Evolutionary conservation across 2,797 vertebrate genomes (phyloP).

Genomic region (Clarias fuscus): DNA sequence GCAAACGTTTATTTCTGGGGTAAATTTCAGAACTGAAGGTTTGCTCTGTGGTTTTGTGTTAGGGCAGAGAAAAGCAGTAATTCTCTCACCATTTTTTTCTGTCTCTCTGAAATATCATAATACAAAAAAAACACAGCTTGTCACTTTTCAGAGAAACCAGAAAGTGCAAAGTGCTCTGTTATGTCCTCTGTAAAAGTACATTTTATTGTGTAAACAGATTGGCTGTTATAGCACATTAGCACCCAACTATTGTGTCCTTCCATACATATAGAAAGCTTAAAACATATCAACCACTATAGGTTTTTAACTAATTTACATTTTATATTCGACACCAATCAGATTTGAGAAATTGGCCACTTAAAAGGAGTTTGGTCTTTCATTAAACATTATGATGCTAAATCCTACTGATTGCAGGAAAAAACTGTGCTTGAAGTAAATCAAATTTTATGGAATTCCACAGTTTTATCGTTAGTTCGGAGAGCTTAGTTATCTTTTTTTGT

Average conservation of each 20-base stretch:
- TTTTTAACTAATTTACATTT: background rate
- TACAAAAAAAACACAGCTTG: background rate
- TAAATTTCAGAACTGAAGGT: too few species aligned
- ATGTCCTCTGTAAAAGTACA: background rate
- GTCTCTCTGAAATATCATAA: background rate
- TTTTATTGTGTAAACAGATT: background rate
- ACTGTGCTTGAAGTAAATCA: background rate
- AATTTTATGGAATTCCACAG: background rate
- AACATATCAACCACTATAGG: background rate
- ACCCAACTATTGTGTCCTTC: background rate
- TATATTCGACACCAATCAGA: background rate
- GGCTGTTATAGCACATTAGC: background rate
- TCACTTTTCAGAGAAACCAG: background rate
- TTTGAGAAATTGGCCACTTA: background rate
- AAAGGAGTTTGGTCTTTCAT: background rate
- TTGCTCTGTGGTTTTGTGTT: too few species aligned
- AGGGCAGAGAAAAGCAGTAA: background rate
- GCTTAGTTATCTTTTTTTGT: background rate
- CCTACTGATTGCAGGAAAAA: background rate
- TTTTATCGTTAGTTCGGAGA: background rate
- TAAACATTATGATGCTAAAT: background rate
- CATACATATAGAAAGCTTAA: background rate
- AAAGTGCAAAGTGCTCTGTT: background rate
- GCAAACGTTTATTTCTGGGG: too few species aligned
- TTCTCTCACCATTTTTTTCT: background rate